A percentile compares a stretch with the other conserved stretches of the same genome.
phyloP scores from a whole-genome alignment of 2,888 invertebrate genomes.

The Periphyllus acericola region DNA sequence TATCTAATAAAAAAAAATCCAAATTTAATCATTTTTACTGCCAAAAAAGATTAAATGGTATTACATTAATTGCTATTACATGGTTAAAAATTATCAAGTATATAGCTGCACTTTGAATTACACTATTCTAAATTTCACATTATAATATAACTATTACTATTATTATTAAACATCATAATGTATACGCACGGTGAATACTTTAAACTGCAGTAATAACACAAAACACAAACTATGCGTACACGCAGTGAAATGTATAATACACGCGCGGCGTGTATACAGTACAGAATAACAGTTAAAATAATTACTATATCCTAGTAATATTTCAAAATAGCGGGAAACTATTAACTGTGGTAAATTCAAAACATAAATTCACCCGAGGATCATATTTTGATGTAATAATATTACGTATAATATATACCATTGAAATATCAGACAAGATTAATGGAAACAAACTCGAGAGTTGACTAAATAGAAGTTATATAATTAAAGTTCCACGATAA shows the following conservation, averaged over 20 bases:
- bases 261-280: background rate
- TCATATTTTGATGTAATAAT: background rate
- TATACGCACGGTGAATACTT: too few relatives aligned
- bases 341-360: background rate
- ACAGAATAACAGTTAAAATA: background rate
- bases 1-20: too few relatives aligned
- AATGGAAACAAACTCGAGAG: background rate
- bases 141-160: too few relatives aligned
- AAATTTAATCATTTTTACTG: too few relatives aligned
- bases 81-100: too few relatives aligned
- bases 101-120: too few relatives aligned
- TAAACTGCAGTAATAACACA: background rate
- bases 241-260: background rate
- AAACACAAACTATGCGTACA: background rate
- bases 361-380: background rate
- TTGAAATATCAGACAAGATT: conserved; percentile 4
- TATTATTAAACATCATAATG: too few relatives aligned
- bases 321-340: background rate
- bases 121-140: too few relatives aligned
- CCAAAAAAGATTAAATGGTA: too few relatives aligned
- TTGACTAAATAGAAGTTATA: conserved; percentile 4
- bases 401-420: background rate
- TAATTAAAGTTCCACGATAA: background rate
- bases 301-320: background rate
- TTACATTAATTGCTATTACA: too few relatives aligned